Base-by-base conservation (phyloP, 2,888 invertebrate genomes). In the Drosophila suboccidentalis region DNA sequence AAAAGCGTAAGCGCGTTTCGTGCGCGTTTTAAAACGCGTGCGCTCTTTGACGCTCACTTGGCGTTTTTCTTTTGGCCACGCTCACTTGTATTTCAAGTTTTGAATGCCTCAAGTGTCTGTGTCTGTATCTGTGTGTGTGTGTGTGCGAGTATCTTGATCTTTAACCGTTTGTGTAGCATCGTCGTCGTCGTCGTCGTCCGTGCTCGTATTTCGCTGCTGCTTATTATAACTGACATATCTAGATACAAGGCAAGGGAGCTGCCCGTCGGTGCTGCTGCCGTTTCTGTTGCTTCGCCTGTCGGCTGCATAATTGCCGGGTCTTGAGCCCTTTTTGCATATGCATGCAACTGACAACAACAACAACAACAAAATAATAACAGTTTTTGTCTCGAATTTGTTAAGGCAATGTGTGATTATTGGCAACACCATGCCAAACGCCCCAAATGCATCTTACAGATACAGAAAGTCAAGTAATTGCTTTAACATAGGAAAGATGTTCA, bases 141-240 rank as follows among this genome's bases (percentile, higher is more conserved):
- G 38, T 36, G 38, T 26, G 39, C 49, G 47, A 58, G 64, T 75
- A 80, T 86, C 87, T 80, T 82, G 81, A 82, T 82, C 81, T 75
- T 74, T 60, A 57, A 62, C 55, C 57, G 58, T 69, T 63, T 75
- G 59, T 72, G 65, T 66, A 79, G 75, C 78, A 77, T 66, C 78
- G 63, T 57, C 55, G 22, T 22, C 22, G 22, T 22, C 22, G 55
- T 59, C 53, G 54, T 63, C 53, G 73, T 64, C 51, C 59, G 79
- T 66, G 77, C 83, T 80, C 81, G 85, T 84, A 80, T 83, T 80
- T 86, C 71, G 65, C 59, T 63, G 82, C 78, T 84, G 87, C 87
- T 82, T 86, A 83, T 80, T 82, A 86, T 83, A 83, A 86, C 78
- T 80, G 87, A 86, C 87, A 77, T 82, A 86, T 82, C 87, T 77